Evolutionary conservation across 2,888 invertebrate species (phyloP).

Genomic region (Cheilosia variabilis): DNA sequence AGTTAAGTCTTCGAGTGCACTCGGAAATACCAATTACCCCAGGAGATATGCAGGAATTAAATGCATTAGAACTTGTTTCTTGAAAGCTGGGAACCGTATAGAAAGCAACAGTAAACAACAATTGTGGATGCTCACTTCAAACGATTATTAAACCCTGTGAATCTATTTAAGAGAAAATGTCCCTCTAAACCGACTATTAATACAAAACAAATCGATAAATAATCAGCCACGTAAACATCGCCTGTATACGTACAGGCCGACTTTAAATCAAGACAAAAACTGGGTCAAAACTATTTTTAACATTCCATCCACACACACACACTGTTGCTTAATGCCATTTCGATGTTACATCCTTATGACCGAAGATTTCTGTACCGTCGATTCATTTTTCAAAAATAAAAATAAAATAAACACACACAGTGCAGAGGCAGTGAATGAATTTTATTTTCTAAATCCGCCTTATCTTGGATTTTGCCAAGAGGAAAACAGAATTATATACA

Average conservation of each 20-base stretch:
- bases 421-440: background rate
- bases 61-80: too few species aligned
- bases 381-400: conserved; percentile 26
- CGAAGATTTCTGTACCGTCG: conserved; percentile 25
- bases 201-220: too few species aligned
- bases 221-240: too few species aligned
- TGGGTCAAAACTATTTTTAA: conserved; percentile 62
- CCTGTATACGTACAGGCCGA: background rate
- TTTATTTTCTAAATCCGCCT: conserved; percentile 67
- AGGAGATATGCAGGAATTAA: too few species aligned
- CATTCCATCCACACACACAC: conserved; percentile 12
- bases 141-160: background rate
- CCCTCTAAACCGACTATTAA: background rate
- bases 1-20: too few species aligned
- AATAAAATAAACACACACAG: background rate
- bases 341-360: conserved; percentile 48
- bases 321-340: conserved; percentile 27
- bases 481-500: conserved; percentile 1
- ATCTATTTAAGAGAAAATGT: too few species aligned
- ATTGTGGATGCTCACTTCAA: too few species aligned
- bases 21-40: too few species aligned
- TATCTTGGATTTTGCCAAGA: conserved; percentile 38
- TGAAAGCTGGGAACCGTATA: too few species aligned
- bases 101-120: too few species aligned
- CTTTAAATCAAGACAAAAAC: conserved; percentile 36